Evolutionary conservation across 2,888 invertebrate genomes (phyloP).

Genomic region (Ichneumon xanthorius): DNA sequence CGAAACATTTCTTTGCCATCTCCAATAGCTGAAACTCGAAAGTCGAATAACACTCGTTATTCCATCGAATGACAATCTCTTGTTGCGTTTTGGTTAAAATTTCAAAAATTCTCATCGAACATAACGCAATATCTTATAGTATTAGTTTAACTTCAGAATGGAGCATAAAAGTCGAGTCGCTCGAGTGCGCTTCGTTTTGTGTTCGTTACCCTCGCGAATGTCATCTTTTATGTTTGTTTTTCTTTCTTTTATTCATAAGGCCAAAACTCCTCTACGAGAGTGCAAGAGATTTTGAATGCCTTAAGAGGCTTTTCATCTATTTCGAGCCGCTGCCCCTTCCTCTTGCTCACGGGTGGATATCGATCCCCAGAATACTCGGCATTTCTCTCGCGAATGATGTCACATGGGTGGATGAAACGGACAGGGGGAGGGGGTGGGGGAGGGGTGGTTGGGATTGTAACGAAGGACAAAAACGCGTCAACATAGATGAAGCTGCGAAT

Average conservation of each 20-base stretch:
- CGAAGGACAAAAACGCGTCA: constrained; percentile 24
- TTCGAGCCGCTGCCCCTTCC: constrained; percentile 71
- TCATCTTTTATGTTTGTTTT: background rate
- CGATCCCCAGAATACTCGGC: constrained; percentile 70
- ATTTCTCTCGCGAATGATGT: constrained; percentile 57
- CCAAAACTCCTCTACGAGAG: constrained; percentile 44
- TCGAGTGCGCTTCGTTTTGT: background rate
- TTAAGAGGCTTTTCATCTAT: constrained; percentile 70
- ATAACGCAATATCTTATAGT: background rate
- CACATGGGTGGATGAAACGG: background rate
- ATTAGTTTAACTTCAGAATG: background rate
- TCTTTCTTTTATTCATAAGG: constrained; percentile 13
- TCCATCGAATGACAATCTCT: background rate
- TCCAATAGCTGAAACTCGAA: background rate
- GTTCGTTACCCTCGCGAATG: constrained; percentile 27
- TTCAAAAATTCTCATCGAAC: background rate
- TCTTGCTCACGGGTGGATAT: constrained; percentile 64
- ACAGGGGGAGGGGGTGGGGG: background rate
- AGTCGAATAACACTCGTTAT: background rate
- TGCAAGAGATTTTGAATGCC: constrained; percentile 20
- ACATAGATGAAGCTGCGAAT: constrained; percentile 12
- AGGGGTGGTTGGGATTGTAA: background rate
- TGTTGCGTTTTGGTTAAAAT: background rate
- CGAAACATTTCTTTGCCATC: background rate
- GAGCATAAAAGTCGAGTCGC: background rate